Base-by-base conservation (phyloP, 2,888 invertebrate species). In the Ichneumoninae sp. region DNA sequence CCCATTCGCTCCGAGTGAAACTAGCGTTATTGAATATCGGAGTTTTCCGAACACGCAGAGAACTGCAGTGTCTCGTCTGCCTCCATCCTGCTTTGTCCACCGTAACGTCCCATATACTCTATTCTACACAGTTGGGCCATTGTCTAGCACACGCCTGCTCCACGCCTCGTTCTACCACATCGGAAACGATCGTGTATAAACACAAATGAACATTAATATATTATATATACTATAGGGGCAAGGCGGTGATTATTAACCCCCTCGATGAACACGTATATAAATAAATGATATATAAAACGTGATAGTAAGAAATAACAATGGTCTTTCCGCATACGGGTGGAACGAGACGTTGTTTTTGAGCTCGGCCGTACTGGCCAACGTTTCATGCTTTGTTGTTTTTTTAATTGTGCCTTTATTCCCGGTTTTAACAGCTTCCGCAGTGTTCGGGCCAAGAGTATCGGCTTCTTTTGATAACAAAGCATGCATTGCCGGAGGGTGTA, bases 21-120 rank as follows among this genome's bases (percentile, higher is more conserved):
- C 71, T 52, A 71, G 54, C 57, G 54, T 71, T 71, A 71, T 71
- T 57, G 71, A 71, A 71, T 71, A 71, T 71, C 57, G 71, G 71
- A 54, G 54, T 71, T 71, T 57, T 54, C 57, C 71, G 57, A 71
- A 36, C 57, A 36, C 70, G 33, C 54, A 36, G 54, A 19, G 54
- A 40, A 54, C 26, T 22, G 40, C 30, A n/a, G 69, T 50, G 57
- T 7, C 19, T 71, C 36, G 54, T 71, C 22, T 16, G 36, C 26
- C 70, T 8, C 33, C 33, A n/a, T 57, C 10, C 52, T n/a, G 22
- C 33, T 70, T 70, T 19, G 33, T n/a, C 4, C 33, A 19, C 33
- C 33, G 5, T 52, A 26, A 70, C 33, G 44, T 26, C 57, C 57
- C 26, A 26, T 47, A 68, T 68, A 68, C 40, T 22, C 22, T 6